Evolutionary conservation across 2,797 vertebrate species (phyloP), one percentile per base, ranked within the genome.

Genomic region (Pangasius djambal): DNA sequence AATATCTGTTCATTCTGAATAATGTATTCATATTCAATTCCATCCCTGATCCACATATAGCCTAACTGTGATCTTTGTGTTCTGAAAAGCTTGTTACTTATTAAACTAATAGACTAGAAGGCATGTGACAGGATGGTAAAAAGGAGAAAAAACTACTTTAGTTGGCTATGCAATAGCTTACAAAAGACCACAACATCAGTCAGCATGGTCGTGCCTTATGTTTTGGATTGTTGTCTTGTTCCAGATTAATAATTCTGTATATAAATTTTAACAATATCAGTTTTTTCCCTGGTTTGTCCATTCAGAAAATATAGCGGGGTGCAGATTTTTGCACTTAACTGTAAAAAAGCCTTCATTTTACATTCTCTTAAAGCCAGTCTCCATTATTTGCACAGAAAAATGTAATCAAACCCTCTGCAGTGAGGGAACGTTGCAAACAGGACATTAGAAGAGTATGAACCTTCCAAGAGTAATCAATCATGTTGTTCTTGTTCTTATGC

Each of bases 401-500:
- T 65, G 25, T 69, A 48, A 83, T 83, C 85, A 85, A 89, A 74
- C 82, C 59, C 85, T 86, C 69, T 90, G 88, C 87, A 70, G 67
- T 44, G 82, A 90, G 65, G 75, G 34, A 87, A 78, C 28, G 70
- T 70, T 87, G 85, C 89, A 87, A 88, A 91, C 85, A 87, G 89
- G 88, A 90, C 87, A 91, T 89, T 79, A 89, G 84, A 65, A 88
- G 82, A 86, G 72, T 87, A 88, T 40, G 61, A 69, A 92, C 91
- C 90, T 88, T 90, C 87, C 83, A 91, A 89, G 87, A 87, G 89
- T 90, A 89, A 92, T 92, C 91, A 92, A 92, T 92, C 91, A 91
- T 90, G 85, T 86, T 91, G 77, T 91, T 89, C 85, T 86, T 75
- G 77, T 92, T 92, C 90, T 91, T 92, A 92, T 92, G 92, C 90